Evolutionary conservation across 2,797 vertebrate genomes (phyloP).

Genomic region (Erithacus rubecula): DNA sequence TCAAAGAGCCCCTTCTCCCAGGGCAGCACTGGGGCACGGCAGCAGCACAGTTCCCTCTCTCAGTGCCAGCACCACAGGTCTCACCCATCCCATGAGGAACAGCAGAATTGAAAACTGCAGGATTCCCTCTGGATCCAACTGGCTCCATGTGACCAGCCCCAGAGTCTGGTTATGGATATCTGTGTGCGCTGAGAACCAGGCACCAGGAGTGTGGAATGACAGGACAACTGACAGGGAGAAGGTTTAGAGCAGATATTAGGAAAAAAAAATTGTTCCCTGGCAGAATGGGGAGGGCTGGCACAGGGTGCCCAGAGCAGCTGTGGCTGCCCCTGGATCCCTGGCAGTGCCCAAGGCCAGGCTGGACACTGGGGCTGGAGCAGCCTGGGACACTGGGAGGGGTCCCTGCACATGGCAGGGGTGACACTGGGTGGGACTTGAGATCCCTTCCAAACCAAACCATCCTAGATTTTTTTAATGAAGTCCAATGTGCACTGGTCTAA

Average conservation of each 20-base stretch:
- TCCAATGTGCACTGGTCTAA: background rate
- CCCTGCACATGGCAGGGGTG: background rate
- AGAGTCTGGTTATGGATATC: background rate
- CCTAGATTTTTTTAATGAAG: background rate
- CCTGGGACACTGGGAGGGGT: background rate
- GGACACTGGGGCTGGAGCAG: background rate
- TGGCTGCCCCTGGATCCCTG: background rate
- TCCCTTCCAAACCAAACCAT: background rate
- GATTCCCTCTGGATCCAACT: background rate
- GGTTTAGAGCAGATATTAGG: background rate
- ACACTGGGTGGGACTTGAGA: rapidly evolving
- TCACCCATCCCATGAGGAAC: background rate
- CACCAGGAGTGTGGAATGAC: background rate
- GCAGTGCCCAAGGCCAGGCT: background rate
- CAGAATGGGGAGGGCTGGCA: too few species aligned
- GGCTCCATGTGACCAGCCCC: background rate
- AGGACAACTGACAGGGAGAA: background rate
- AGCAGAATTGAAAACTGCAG: background rate
- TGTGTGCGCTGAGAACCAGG: background rate
- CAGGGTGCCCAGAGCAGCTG: background rate
- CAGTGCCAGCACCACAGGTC: background rate
- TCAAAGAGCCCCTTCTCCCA: background rate
- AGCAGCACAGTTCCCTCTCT: background rate
- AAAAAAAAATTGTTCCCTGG: too few species aligned
- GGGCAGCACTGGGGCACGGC: background rate